A percentile compares a stretch with the other conserved stretches of the same genome.
phyloP scores from a whole-genome alignment of 1,140 invertebrate genomes.

The Drosophila santomea region DNA sequence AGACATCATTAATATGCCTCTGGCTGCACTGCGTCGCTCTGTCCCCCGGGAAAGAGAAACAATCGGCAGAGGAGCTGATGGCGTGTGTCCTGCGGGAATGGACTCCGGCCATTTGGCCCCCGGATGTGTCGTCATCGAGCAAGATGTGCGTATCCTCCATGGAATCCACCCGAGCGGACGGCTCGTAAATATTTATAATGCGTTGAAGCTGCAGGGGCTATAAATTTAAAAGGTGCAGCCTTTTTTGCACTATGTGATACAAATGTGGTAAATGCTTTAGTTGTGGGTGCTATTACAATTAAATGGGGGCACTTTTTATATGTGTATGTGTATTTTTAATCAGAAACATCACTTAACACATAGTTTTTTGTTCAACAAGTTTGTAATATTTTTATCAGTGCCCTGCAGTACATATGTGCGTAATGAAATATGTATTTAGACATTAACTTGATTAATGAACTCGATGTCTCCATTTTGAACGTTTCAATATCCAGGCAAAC shows the following conservation, averaged over 20 bases:
- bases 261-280: background rate
- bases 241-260: background rate
- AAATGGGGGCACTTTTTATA: background rate
- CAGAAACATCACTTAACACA: too few species aligned
- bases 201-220: constrained; percentile 30
- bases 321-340: too few species aligned
- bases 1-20: constrained; percentile 69
- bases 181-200: constrained; percentile 65
- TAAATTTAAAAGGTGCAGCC: constrained; percentile 30
- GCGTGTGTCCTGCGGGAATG: constrained; percentile 33
- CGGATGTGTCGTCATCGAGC: constrained; percentile 16
- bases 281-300: background rate
- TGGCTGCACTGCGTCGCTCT: constrained; percentile 15
- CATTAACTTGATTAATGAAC: constrained; percentile 6
- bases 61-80: constrained; percentile 37
- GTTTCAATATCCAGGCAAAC: background rate
- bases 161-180: constrained; percentile 2
- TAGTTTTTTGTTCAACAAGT: too few species aligned
- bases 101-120: constrained; percentile 32
- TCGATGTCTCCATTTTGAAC: constrained; percentile 5
- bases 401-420: background rate
- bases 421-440: background rate
- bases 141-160: constrained; percentile 26
- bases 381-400: background rate
- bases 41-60: constrained; percentile 15